phyloP scores from a whole-genome alignment of 2,888 invertebrate genomes.

The Dorcus parallelipipedus region DNA sequence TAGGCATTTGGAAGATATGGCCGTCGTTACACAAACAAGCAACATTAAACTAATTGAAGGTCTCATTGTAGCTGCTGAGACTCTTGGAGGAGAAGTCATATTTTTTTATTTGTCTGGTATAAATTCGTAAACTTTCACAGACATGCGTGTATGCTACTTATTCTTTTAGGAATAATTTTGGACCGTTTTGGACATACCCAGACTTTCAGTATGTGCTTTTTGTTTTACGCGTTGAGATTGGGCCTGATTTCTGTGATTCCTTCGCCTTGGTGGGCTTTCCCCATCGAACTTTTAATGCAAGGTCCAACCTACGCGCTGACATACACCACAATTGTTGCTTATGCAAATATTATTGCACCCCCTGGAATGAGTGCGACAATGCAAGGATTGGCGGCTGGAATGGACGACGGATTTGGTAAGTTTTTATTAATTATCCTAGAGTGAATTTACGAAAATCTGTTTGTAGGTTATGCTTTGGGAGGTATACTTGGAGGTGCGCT shows the following conservation, averaged over 20 bases:
- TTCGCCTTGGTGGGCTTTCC: conserved; percentile 79
- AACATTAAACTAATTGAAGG: conserved; percentile 78
- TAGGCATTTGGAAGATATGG: conserved; percentile 77
- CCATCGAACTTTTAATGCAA: conserved; percentile 76
- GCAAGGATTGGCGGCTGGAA: conserved; percentile 71
- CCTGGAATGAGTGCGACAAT: conserved; percentile 75
- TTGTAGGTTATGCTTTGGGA: conserved; percentile 70
- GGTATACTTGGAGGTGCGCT: conserved; percentile 70
- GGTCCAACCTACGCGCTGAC: conserved; percentile 85
- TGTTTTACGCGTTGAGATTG: conserved; percentile 72
- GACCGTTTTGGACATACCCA: conserved; percentile 74
- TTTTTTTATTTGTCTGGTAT: conserved; percentile 71
- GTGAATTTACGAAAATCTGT: not conserved
- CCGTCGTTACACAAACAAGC: conserved; percentile 57
- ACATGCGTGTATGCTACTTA: not conserved
- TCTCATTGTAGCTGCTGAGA: conserved; percentile 73
- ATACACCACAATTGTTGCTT: conserved; percentile 75
- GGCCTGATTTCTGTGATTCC: conserved; percentile 71
- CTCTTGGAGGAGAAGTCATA: conserved; percentile 73
- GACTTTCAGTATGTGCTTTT: conserved; percentile 73
- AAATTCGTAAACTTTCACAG: too few species aligned
- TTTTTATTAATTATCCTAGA: not conserved
- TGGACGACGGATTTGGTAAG: conserved; percentile 80
- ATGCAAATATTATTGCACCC: conserved; percentile 55
- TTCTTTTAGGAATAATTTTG: conserved; percentile 67